These are phyloP conservation scores for Eupeodes luniger DNA, from an alignment of 2,888 invertebrate genomes.

Conservation along the genomic window DNA sequence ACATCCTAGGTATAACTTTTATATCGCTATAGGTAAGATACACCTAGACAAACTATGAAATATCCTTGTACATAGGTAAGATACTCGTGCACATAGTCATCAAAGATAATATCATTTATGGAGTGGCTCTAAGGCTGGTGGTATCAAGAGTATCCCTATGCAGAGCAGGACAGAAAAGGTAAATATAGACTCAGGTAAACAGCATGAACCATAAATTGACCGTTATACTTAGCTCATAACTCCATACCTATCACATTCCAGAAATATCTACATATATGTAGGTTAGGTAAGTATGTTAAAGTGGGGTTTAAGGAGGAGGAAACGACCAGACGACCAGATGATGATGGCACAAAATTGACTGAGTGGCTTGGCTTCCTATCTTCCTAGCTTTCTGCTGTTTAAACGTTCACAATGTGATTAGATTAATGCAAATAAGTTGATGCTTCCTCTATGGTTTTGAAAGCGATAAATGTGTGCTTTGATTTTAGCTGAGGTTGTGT, in stretches of 20 bases:
- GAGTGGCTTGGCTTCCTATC: slow-evolving; percentile 6
- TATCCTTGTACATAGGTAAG: too few relatives aligned
- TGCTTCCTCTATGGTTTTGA: slow-evolving; percentile 14
- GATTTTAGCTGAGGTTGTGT: slow-evolving; percentile 39
- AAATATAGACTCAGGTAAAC: slow-evolving; percentile 32
- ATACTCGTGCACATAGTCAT: not conserved
- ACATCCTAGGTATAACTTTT: not conserved
- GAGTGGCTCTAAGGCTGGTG: slow-evolving; percentile 22
- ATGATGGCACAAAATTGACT: not conserved
- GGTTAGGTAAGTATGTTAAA: too few relatives aligned
- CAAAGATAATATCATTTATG: slow-evolving; percentile 30
- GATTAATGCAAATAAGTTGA: slow-evolving; percentile 46
- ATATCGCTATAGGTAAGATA: not conserved
- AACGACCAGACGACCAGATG: too few relatives aligned
- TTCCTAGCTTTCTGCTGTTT: too few relatives aligned
- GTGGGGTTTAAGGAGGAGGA: too few relatives aligned
- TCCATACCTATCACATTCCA: not conserved
- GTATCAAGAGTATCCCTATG: not conserved
- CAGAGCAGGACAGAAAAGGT: not conserved
- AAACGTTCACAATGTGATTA: slow-evolving; percentile 16
- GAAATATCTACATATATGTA: not conserved
- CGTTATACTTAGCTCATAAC: not conserved
- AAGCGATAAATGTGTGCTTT: slow-evolving; percentile 44
- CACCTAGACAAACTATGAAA: not conserved
- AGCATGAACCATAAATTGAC: slow-evolving; percentile 2